Evolutionary conservation across 2,888 invertebrate species (phyloP).

Genomic region (Scaptomyza caliginosa): DNA sequence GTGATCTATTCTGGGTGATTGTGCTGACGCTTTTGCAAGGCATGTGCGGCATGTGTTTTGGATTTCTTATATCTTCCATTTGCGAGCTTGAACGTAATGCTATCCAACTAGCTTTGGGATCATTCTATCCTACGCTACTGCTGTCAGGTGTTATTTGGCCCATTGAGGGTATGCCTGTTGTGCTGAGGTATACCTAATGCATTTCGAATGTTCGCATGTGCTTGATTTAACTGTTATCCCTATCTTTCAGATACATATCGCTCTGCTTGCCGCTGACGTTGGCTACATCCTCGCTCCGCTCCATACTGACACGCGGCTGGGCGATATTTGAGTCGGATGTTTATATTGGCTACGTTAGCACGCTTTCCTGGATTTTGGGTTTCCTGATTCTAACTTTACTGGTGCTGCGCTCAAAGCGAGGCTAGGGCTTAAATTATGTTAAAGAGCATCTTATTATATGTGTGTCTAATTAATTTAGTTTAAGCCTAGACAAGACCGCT

Average conservation of each 20-base stretch:
- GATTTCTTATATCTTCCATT: conserved; percentile 96
- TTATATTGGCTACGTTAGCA: conserved; percentile 94
- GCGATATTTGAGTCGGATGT: conserved; percentile 91
- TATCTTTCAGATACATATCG: conserved; percentile 87
- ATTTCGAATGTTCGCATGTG: neutral
- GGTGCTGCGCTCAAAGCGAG: conserved; percentile 92
- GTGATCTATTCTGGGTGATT: conserved; percentile 93
- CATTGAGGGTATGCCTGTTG: conserved; percentile 96
- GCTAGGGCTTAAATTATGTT: conserved; percentile 84
- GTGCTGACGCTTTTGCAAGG: conserved; percentile 94
- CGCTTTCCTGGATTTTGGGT: conserved; percentile 92
- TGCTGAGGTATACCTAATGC: conserved; percentile 85
- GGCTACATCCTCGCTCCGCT: conserved; percentile 95
- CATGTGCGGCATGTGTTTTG: conserved; percentile 98
- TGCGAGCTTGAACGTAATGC: conserved; percentile 96
- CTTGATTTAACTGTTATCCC: neutral
- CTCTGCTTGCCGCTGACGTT: conserved; percentile 93
- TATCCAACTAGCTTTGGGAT: conserved; percentile 95
- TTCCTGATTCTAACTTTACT: conserved; percentile 92
- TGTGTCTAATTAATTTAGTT: conserved; percentile 42
- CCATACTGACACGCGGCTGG: conserved; percentile 95
- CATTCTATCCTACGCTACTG: conserved; percentile 96
- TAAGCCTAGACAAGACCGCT: conserved; percentile 50
- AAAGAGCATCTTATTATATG: conserved; percentile 50
- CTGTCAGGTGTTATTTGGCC: conserved; percentile 98